Evolutionary conservation across 1,140 invertebrate genomes (phyloP).

Genomic region (Cryptotermes secundus): DNA sequence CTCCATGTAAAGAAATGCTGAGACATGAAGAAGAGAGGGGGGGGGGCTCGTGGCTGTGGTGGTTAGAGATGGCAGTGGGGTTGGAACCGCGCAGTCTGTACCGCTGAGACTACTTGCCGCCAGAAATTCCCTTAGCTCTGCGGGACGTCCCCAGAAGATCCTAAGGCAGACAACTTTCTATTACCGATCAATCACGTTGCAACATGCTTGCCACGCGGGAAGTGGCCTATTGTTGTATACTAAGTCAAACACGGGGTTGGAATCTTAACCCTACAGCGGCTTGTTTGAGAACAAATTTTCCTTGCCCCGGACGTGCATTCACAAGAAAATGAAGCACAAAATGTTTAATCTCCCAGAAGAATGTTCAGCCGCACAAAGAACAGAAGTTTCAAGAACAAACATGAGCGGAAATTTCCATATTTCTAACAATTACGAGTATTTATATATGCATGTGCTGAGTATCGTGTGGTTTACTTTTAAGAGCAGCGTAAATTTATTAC

Average conservation of each 20-base stretch:
- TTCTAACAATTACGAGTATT: too few species aligned
- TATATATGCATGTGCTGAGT: too few species aligned
- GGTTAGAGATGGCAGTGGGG: background rate
- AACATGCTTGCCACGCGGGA: background rate
- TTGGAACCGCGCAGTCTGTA: background rate
- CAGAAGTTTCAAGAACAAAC: too few species aligned
- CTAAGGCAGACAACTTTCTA: background rate
- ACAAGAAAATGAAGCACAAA: background rate
- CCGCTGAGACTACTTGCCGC: background rate
- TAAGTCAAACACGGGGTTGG: background rate
- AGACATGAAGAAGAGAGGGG: background rate
- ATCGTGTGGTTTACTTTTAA: too few species aligned
- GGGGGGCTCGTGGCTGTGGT: background rate
- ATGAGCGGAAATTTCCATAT: too few species aligned
- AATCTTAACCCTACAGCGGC: background rate
- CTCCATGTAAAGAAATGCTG: too few species aligned
- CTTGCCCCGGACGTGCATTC: background rate
- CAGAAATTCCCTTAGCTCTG: background rate
- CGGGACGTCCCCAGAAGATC: background rate
- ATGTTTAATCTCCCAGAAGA: background rate
- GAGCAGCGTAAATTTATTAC: too few species aligned
- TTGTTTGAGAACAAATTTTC: background rate
- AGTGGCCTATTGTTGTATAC: background rate
- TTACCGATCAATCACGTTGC: background rate
- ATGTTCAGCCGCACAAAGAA: too few species aligned